Base-by-base conservation (phyloP, 2,888 invertebrate species). In the Thymelicus lineola region DNA sequence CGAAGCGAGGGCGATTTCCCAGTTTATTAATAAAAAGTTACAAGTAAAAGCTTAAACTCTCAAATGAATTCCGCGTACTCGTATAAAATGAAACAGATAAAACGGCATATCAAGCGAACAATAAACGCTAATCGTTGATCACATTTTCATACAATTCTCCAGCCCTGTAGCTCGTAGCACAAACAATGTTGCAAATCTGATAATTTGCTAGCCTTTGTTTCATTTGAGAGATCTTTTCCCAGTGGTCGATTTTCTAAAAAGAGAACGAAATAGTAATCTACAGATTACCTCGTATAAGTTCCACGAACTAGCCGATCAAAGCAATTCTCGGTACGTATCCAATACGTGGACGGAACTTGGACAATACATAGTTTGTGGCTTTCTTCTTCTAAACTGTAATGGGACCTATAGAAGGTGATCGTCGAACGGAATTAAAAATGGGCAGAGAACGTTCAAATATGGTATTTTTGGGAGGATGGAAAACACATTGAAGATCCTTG, bases 151-250 rank as follows among this genome's bases (percentile, higher is more conserved):
- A 62, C 68, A 68, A 63, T 68, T 45, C 68, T 15, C 55, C 45
- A 42, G 35, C 46, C 53, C 55, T 28, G 61, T 60, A 38, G 61
- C 61, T 53, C 62, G 57, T n/a, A 57, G 55, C 61, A 57, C 46
- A 48, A 62, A 68, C 68, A 68, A 68, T 68, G 62, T 68, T 62
- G 68, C 68, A 57, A 62, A 68, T 68, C 68, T 68, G 68, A 68
- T 68, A 68, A 68, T 68, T 68, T 68, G 57, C 68, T n/a, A n/a
- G 46, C 57, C 62, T 68, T 68, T 68, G 68, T 68, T 68, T 62
- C 62, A 57, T 68, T 62, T 57, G 57, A 45, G 48, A 62, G 62
- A 57, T 62, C 62, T 68, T 68, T 68, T 68, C 36, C 57, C 57
- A 68, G 48, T 61, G 20, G 55, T 62, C 55, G 45, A 45, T 59